These are phyloP conservation scores for Rana temporaria DNA, from an alignment of 2,113 vertebrate species.

Conservation along the genomic window DNA sequence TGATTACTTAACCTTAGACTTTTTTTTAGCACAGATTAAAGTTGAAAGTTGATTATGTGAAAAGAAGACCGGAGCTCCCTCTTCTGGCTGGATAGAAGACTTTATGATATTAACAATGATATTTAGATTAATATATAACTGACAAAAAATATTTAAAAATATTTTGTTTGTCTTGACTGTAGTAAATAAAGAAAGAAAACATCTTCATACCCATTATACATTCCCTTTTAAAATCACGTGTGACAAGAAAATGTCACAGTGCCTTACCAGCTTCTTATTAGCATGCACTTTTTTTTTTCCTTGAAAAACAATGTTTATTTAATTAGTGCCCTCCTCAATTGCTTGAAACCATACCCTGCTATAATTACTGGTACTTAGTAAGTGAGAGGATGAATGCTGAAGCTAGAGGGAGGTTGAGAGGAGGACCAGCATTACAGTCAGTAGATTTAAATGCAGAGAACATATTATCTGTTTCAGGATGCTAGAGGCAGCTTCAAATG, in stretches of 20 bases:
- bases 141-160: background rate
- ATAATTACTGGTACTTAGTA: constrained; percentile 56
- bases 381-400: constrained; percentile 29
- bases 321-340: constrained; percentile 62
- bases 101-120: no score
- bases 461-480: constrained; percentile 35
- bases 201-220: no score
- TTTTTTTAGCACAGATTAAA: no score
- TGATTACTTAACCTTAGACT: no score
- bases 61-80: no score
- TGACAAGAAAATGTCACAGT: background rate
- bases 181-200: no score
- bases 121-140: no score
- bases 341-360: constrained; percentile 52
- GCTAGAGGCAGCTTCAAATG: constrained; percentile 56
- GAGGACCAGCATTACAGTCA: constrained; percentile 11
- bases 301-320: constrained; percentile 60
- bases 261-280: constrained; percentile 53
- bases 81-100: no score
- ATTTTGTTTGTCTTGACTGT: no score
- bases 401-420: background rate
- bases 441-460: constrained; percentile 37
- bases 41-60: no score
- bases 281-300: constrained; percentile 33
- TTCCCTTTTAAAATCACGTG: constrained; percentile 10